Percentiles rank a stretch among this genome's conserved stretches.
Conservation (phyloP, 2,113 vertebrate genomes). For the Centropus unirufus region DNA sequence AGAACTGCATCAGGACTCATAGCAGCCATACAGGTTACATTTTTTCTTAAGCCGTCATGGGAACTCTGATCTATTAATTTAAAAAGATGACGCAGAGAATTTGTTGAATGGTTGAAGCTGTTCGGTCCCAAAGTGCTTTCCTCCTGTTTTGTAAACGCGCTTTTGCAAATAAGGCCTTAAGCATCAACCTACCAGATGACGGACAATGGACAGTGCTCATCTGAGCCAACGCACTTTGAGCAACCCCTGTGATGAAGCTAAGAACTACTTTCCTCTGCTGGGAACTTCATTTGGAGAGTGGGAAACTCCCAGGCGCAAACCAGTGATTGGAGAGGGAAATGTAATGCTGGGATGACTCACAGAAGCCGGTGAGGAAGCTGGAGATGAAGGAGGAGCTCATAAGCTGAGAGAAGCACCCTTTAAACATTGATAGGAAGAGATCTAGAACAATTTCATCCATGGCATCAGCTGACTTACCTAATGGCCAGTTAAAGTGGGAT, state of each 20-base stretch:
- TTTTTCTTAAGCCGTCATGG: background rate
- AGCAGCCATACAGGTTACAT: background rate
- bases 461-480: background rate
- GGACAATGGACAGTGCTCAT: background rate
- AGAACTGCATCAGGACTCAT: background rate
- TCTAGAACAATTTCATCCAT: background rate
- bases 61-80: background rate
- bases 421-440: background rate
- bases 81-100: background rate
- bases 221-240: background rate
- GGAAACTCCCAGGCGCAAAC: background rate
- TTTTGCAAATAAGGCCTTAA: background rate
- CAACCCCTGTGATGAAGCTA: background rate
- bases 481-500: background rate
- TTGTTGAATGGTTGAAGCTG: background rate
- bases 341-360: fast-evolving
- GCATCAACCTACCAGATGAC: background rate
- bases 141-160: background rate
- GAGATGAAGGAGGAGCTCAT: background rate
- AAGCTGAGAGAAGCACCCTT: background rate
- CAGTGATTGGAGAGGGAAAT: background rate
- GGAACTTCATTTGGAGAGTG: constrained; percentile 11
- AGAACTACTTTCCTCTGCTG: constrained; percentile 17
- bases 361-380: background rate
- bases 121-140: background rate